These are phyloP conservation scores for Eptesicus fuscus DNA, from an alignment of 2,113 vertebrate species.

Conservation along the genomic window DNA sequence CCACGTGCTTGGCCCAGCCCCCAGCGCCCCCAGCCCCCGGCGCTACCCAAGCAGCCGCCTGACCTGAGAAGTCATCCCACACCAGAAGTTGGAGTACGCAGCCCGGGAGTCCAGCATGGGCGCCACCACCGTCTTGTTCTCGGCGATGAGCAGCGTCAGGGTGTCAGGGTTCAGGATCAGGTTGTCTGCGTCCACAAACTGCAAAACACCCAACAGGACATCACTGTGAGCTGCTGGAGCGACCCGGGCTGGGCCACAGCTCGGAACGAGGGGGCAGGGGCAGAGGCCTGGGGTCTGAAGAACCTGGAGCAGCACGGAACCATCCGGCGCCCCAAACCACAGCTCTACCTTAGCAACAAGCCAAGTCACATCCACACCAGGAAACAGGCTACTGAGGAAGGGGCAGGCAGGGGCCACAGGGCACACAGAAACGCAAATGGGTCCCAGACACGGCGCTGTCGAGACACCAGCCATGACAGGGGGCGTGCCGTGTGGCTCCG, in stretches of 20 bases:
- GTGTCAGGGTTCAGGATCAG: conserved; percentile 88
- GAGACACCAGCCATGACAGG: background rate
- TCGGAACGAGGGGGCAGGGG: background rate
- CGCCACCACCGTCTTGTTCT: conserved; percentile 93
- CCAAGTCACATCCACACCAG: background rate
- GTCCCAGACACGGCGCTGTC: background rate
- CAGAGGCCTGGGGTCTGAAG: background rate
- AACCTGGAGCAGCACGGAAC: background rate
- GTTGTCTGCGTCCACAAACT: conserved; percentile 92
- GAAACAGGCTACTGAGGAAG: background rate
- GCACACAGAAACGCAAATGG: background rate
- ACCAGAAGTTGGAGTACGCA: conserved; percentile 97
- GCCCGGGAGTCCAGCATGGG: conserved; percentile 95
- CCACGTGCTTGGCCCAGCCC: background rate
- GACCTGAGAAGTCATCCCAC: conserved; percentile 95
- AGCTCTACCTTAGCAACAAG: background rate
- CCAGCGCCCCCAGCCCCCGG: background rate
- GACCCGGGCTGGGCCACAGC: background rate
- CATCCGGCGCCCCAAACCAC: accelerated
- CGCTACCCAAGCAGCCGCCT: background rate
- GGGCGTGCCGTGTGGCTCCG: accelerated
- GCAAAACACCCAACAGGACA: background rate
- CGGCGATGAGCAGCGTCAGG: conserved; percentile 86
- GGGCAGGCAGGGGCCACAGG: background rate
- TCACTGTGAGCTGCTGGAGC: accelerated